phyloP scores from a whole-genome alignment of 2,113 vertebrate genomes.

The Uria aalge region DNA sequence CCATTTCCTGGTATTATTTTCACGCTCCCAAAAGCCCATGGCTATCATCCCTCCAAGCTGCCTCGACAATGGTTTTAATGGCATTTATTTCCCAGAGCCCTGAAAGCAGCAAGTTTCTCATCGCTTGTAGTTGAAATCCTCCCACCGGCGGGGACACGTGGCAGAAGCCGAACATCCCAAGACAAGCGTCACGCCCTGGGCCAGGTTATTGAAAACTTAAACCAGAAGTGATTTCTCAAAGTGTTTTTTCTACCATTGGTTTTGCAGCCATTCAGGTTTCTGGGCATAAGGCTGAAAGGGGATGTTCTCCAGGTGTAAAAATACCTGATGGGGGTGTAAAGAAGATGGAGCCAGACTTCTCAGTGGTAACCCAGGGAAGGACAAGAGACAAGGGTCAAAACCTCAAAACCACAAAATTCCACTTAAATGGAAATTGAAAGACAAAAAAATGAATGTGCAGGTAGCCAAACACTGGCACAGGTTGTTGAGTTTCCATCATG shows the following conservation, averaged over 20 bases:
- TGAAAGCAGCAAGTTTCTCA: background rate
- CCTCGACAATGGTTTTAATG: background rate
- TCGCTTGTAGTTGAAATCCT: background rate
- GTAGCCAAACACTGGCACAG: background rate
- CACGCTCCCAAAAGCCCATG: background rate
- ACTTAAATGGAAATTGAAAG: background rate
- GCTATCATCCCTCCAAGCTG: background rate
- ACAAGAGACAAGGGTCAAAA: background rate
- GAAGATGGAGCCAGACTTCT: background rate
- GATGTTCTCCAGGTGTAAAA: background rate
- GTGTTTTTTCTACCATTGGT: background rate
- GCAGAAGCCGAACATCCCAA: background rate
- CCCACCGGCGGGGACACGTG: background rate
- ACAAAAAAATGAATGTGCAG: rapidly evolving
- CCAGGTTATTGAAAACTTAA: background rate
- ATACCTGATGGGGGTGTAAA: background rate
- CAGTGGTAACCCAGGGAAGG: background rate
- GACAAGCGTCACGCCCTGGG: background rate
- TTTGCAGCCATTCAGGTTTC: background rate
- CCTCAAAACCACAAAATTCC: background rate
- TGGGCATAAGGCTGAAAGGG: background rate
- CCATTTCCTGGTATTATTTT: background rate
- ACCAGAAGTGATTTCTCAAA: background rate
- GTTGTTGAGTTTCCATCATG: background rate
- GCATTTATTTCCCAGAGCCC: background rate